Evolutionary conservation across 2,113 vertebrate genomes (phyloP), one percentile per base, ranked within the genome.

Genomic region (Probosciger aterrimus): DNA sequence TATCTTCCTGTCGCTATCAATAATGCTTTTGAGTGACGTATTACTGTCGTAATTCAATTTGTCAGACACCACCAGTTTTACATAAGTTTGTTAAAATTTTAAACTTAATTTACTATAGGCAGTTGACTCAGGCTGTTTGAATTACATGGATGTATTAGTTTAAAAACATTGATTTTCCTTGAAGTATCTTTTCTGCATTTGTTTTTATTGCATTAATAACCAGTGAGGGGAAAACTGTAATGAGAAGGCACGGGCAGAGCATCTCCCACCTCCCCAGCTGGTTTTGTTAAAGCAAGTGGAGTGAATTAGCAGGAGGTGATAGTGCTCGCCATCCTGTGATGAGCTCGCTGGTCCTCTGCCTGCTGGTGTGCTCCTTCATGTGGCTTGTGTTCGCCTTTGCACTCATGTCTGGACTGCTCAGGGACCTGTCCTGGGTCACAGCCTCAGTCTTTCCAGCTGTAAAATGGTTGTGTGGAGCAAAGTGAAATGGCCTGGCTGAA

Each of bases 11-110:
- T 97, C 98, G 96, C 97, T 98, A 98, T 98, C 97, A 98, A 97
- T 98, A 98, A 98, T 97, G 98, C 94, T 98, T 98, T 97, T 97
- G 98, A 98, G 96, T 98, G 98, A 98, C 97, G 92, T 95, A 98
- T 97, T 97, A 92, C 97, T 97, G 91, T 97, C 75, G 77, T 98
- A 98, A 98, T 98, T 98, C 97, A 97, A 98, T 98, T 98, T 98
- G 97, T 98, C 98, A 98, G 98, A 97, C 73, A 85, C 87, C 96
- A 96, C 97, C 96, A 97, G 90, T 96, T 98, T 97, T 97, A 97
- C 96, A 96, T 98, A 98, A 96, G 95, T 97, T 96, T 97, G 96
- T 97, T 98, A 96, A 97, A 97, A 93, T 94, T 98, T 97, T 97
- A 98, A 98, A 98, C 98, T 97, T 98, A 98, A 98, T 98, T 98